Evolutionary conservation across 2,888 invertebrate genomes (phyloP).

Genomic region (Ditula angustiorana): DNA sequence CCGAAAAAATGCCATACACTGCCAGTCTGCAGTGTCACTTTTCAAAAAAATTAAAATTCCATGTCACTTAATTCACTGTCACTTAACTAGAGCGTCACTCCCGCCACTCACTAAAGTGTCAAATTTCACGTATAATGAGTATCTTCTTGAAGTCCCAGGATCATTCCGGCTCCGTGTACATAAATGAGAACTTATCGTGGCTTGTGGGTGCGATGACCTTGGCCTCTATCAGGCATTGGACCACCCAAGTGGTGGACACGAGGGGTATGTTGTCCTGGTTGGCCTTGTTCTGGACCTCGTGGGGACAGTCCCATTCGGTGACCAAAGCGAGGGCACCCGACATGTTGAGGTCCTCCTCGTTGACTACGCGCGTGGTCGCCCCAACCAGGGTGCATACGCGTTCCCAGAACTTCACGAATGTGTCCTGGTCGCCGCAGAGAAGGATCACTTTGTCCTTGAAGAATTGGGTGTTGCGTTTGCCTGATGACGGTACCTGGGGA

Average conservation of each 20-base stretch:
- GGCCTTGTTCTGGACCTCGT: slow-evolving; percentile 83
- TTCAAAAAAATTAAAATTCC: neutral
- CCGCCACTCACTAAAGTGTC: slow-evolving; percentile 68
- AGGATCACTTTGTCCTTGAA: slow-evolving; percentile 81
- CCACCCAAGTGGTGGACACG: slow-evolving; percentile 89
- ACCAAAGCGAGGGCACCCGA: slow-evolving; percentile 76
- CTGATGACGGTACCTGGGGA: slow-evolving; percentile 63
- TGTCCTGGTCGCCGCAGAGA: slow-evolving; percentile 80
- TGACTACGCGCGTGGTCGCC: slow-evolving; percentile 76
- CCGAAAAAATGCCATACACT: neutral
- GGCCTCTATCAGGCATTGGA: slow-evolving; percentile 88
- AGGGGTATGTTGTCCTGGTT: slow-evolving; percentile 86
- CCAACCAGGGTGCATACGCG: slow-evolving; percentile 86
- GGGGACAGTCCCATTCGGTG: slow-evolving; percentile 87
- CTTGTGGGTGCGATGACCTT: slow-evolving; percentile 76
- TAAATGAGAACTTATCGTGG: slow-evolving; percentile 83
- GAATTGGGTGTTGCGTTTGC: slow-evolving; percentile 69
- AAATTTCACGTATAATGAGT: slow-evolving; percentile 81
- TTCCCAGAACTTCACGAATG: slow-evolving; percentile 87
- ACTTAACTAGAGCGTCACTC: slow-evolving; percentile 47
- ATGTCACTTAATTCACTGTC: slow-evolving; percentile 36
- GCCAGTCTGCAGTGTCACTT: neutral
- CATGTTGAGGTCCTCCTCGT: slow-evolving; percentile 78
- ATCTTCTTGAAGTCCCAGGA: slow-evolving; percentile 80
- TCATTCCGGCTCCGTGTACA: slow-evolving; percentile 83